Percentiles rank a stretch among this genome's conserved stretches.
Evolutionary conservation across 2,113 vertebrate genomes (phyloP).

Genomic region (Australoheros scitulus): DNA sequence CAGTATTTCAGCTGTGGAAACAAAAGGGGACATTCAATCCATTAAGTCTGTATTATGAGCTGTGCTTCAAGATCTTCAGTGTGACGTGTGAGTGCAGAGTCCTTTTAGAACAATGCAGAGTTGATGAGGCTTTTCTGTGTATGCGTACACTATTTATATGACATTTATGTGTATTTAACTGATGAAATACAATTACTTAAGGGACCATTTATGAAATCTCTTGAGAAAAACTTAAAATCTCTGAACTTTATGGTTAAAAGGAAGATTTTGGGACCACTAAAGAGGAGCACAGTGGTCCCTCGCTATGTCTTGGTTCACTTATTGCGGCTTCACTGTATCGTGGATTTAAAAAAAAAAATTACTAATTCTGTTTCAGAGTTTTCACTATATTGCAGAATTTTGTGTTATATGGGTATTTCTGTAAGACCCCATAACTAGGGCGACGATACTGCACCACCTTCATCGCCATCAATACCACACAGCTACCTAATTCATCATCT

Average conservation of each 20-base stretch:
- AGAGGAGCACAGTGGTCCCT: too few relatives aligned
- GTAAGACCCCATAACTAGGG: too few relatives aligned
- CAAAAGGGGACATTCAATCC: slow-evolving; percentile 44
- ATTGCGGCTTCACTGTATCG: too few relatives aligned
- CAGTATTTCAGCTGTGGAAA: slow-evolving; percentile 15
- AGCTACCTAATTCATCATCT: too few relatives aligned
- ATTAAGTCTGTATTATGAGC: slow-evolving; percentile 43
- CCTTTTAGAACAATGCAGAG: slow-evolving; percentile 12
- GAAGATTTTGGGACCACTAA: not conserved
- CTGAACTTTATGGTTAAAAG: not conserved
- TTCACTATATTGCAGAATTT: too few relatives aligned
- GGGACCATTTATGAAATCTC: not conserved
- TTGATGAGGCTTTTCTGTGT: slow-evolving; percentile 20
- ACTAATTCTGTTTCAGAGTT: too few relatives aligned
- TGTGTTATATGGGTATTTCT: too few relatives aligned
- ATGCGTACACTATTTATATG: not conserved
- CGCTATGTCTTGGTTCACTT: too few relatives aligned
- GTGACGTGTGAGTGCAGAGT: slow-evolving; percentile 24
- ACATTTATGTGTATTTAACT: slow-evolving; percentile 9
- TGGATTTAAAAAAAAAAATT: too few relatives aligned
- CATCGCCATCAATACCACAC: too few relatives aligned
- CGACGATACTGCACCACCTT: too few relatives aligned
- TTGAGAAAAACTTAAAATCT: not conserved
- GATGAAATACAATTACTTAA: not conserved
- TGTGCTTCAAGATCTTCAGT: slow-evolving; percentile 3